A percentile compares a stretch with the other conserved stretches of the same genome.
Evolutionary conservation across 1,140 invertebrate species (phyloP).

Genomic region (Trichonephila clavipes): DNA sequence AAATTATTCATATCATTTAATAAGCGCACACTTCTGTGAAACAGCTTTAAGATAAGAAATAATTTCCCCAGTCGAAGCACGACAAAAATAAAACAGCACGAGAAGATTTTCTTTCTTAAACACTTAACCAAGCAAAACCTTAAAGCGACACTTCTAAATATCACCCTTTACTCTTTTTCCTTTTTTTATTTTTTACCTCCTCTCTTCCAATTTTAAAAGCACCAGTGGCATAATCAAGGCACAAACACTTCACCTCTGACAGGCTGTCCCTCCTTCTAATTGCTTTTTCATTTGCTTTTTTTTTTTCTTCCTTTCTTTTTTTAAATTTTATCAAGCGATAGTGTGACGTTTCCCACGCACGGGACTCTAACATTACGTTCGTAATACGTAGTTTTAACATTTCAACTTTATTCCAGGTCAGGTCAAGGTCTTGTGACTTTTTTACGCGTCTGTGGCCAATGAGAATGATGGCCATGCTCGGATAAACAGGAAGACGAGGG

Average conservation of each 20-base stretch:
- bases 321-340: constrained; percentile 18
- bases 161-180: not conserved
- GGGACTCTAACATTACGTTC: not conserved
- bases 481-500: not conserved
- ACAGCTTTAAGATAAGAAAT: not conserved
- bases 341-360: constrained; percentile 31
- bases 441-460: not conserved
- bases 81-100: not conserved
- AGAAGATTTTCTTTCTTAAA: not conserved
- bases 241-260: constrained; percentile 40
- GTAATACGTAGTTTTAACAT: not conserved
- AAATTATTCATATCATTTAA: too few relatives aligned
- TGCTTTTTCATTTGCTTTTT: not conserved
- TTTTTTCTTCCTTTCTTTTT: not conserved
- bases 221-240: constrained; percentile 20
- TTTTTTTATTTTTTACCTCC: not conserved
- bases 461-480: not conserved
- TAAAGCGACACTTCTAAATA: not conserved
- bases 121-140: not conserved
- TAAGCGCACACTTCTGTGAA: not conserved
- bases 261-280: constrained; percentile 23
- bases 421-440: constrained; percentile 16
- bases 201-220: not conserved
- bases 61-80: too few relatives aligned
- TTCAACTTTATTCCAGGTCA: constrained; percentile 26